These are phyloP conservation scores for Pherbina coryleti DNA, from an alignment of 2,888 invertebrate species.

Conservation along the genomic window DNA sequence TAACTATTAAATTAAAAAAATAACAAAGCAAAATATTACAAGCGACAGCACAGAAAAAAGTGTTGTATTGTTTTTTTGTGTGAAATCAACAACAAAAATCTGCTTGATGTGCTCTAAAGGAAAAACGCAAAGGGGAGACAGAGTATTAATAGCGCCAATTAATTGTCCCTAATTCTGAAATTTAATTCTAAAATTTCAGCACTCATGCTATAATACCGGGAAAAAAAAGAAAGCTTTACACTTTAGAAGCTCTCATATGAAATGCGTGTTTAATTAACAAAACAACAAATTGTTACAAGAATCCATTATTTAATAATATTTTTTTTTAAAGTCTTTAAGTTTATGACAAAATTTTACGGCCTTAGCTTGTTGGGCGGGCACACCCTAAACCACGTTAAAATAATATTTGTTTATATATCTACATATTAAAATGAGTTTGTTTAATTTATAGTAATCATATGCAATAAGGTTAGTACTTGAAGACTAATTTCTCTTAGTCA, in stretches of 20 bases:
- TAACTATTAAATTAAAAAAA: background rate
- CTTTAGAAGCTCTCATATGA: conserved; percentile 2
- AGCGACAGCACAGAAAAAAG: background rate
- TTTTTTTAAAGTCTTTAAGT: too few relatives aligned
- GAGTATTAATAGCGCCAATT: conserved; percentile 36
- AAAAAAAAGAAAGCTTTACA: background rate
- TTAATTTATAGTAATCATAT: too few relatives aligned
- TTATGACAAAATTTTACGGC: too few relatives aligned
- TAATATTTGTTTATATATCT: too few relatives aligned
- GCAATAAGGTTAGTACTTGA: too few relatives aligned
- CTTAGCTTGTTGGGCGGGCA: too few relatives aligned
- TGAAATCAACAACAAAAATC: background rate
- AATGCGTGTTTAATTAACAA: conserved; percentile 24
- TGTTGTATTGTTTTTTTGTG: background rate
- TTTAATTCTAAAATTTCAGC: background rate
- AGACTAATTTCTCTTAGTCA: too few relatives aligned
- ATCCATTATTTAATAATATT: too few relatives aligned
- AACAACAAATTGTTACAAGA: background rate
- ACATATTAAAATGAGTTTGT: too few relatives aligned
- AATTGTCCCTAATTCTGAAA: conserved; percentile 8
- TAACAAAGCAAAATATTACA: background rate
- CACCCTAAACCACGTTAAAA: too few relatives aligned
- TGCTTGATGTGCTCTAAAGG: conserved; percentile 12
- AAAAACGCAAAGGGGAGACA: conserved; percentile 29
- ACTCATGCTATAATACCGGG: background rate